These are phyloP conservation scores for Naja naja DNA, from an alignment of 2,113 vertebrate species.

Conservation along the genomic window DNA sequence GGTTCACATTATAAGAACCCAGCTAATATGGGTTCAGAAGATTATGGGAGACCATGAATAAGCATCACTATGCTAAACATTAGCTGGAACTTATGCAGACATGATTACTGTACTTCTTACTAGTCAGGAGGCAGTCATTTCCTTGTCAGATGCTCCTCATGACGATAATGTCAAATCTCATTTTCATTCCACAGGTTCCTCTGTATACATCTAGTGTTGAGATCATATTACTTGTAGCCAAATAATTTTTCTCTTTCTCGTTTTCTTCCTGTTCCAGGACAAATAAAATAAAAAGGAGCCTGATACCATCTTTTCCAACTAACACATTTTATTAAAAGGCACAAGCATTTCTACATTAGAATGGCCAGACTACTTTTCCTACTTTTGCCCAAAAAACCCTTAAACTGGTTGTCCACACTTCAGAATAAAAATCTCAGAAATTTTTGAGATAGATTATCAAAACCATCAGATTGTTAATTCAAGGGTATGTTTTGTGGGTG, in stretches of 20 bases:
- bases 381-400: neutral
- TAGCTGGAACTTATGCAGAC: neutral
- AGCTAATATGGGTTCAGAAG: neutral
- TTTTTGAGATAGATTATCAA: neutral
- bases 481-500: neutral
- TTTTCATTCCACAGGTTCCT: neutral
- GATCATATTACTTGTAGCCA: neutral
- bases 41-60: neutral
- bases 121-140: neutral
- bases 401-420: neutral
- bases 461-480: neutral
- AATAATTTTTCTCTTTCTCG: neutral
- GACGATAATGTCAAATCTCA: neutral
- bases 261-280: neutral
- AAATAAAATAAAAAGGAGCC: neutral
- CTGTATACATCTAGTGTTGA: neutral
- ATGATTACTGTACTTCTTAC: neutral
- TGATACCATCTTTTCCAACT: neutral
- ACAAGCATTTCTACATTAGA: neutral
- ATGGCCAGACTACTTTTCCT: neutral
- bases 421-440: neutral
- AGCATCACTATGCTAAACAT: neutral
- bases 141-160: neutral
- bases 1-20: neutral
- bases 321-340: neutral